These are phyloP conservation scores for Epizoanthus stellaris DNA, from an alignment of 92 coral and sea anemone genomes.

Conservation along the genomic window DNA sequence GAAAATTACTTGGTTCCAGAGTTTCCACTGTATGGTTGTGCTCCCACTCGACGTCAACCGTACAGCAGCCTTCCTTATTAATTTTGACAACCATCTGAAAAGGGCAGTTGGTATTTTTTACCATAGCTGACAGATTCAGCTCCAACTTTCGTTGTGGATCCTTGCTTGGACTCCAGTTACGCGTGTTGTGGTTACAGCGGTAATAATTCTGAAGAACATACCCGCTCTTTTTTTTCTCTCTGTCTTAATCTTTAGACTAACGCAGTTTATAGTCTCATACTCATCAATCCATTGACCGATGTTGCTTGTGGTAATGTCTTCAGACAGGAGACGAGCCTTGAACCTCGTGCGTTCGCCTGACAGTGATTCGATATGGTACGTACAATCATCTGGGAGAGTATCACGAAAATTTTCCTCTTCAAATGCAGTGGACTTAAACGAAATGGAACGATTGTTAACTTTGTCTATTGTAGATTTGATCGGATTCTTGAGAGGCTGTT, in stretches of 20 bases:
- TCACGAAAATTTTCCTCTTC: slow-evolving; percentile 22
- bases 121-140: slow-evolving; percentile 46
- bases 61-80: slow-evolving; percentile 57
- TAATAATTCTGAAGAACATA: slow-evolving; percentile 49
- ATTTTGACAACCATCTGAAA: slow-evolving; percentile 54
- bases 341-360: slow-evolving; percentile 39
- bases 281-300: slow-evolving; percentile 49
- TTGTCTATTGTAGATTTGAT: slow-evolving; percentile 17
- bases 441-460: too few relatives aligned
- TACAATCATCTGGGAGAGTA: slow-evolving; percentile 43
- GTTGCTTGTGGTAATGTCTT: slow-evolving; percentile 40
- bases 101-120: slow-evolving; percentile 27
- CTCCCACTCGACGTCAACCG: slow-evolving; percentile 69
- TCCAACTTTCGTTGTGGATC: slow-evolving; percentile 49
- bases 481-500: slow-evolving; percentile 23
- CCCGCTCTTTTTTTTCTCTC: slow-evolving; percentile 53
- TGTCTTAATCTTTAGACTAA: slow-evolving; percentile 54
- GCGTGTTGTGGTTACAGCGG: slow-evolving; percentile 51
- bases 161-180: slow-evolving; percentile 55
- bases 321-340: slow-evolving; percentile 24
- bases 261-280: slow-evolving; percentile 46
- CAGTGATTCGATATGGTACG: slow-evolving; percentile 31
- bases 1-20: slow-evolving; percentile 67
- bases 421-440: background rate
- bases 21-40: slow-evolving; percentile 68